Evolutionary conservation across 2,888 invertebrate genomes (phyloP).

Genomic region (Drosophila recens): DNA sequence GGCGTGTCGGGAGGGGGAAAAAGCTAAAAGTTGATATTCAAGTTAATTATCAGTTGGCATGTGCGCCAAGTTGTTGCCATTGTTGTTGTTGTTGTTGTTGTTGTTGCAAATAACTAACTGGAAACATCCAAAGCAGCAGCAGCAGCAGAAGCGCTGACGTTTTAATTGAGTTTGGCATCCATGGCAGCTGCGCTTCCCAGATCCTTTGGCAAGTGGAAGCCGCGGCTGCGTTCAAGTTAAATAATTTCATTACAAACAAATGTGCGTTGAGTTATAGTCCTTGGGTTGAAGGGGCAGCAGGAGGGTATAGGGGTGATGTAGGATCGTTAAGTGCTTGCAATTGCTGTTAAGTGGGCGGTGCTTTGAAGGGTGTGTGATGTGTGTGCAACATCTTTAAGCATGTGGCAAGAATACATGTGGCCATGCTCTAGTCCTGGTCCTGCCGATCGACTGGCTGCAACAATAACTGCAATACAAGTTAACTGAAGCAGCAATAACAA

Average conservation of each 20-base stretch:
- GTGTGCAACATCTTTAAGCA: constrained; percentile 28
- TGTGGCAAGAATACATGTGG: constrained; percentile 2
- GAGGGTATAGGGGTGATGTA: not conserved
- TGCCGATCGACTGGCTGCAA: constrained; percentile 23
- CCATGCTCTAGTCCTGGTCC: not conserved
- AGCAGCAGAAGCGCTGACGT: constrained; percentile 62
- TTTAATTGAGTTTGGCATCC: constrained; percentile 77
- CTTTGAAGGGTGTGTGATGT: constrained; percentile 14
- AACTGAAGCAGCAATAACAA: constrained; percentile 73
- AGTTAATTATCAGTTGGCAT: constrained; percentile 80
- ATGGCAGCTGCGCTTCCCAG: constrained; percentile 65
- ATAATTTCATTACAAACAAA: constrained; percentile 77
- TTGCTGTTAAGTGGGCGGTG: constrained; percentile 28
- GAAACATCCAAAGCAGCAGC: constrained; percentile 28
- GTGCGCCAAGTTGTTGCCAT: constrained; percentile 61
- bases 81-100: constrained; percentile 24
- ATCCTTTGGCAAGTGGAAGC: constrained; percentile 32
- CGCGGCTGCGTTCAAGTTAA: constrained; percentile 65
- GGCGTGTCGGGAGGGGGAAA: constrained; percentile 23
- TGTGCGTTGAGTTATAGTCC: constrained; percentile 36
- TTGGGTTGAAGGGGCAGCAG: not conserved
- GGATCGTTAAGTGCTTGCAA: constrained; percentile 43
- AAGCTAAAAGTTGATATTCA: constrained; percentile 69
- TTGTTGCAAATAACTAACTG: constrained; percentile 61
- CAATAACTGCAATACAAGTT: constrained; percentile 66